Conservation (phyloP, 2,888 invertebrate genomes). For the Eulithis testata region DNA sequence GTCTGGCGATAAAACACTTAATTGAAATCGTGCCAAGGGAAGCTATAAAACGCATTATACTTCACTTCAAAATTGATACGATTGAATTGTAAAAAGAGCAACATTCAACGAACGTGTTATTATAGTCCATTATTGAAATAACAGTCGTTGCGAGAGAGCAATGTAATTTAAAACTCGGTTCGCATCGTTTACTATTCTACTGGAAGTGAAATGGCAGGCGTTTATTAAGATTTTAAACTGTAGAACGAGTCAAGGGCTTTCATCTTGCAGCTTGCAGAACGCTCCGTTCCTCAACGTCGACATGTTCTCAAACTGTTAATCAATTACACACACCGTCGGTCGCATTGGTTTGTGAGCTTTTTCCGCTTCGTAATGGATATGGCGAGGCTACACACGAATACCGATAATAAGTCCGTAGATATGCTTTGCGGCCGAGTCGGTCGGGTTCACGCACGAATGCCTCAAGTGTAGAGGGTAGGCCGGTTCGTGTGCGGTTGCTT, state of each 20-base stretch:
- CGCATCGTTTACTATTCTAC: conserved; percentile 46
- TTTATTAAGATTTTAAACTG: conserved; percentile 67
- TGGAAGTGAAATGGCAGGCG: conserved; percentile 54
- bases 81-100: conserved; percentile 53
- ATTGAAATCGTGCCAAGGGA: conserved; percentile 60
- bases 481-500: conserved; percentile 58
- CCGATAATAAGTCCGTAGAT: conserved; percentile 61
- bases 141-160: conserved; percentile 44
- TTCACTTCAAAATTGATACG: conserved; percentile 48
- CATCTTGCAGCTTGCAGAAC: conserved; percentile 21
- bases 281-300: conserved; percentile 50
- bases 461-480: conserved; percentile 66
- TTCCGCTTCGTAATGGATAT: conserved; percentile 79
- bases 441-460: conserved; percentile 75
- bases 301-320: conserved; percentile 77
- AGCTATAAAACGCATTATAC: conserved; percentile 50
- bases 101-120: conserved; percentile 58
- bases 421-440: conserved; percentile 45
- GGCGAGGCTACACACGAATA: conserved; percentile 59
- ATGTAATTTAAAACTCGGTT: conserved; percentile 48
- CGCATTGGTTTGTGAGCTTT: conserved; percentile 67
- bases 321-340: conserved; percentile 77
- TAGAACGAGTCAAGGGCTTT: conserved; percentile 42
- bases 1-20: conserved; percentile 49
- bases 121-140: conserved; percentile 56